phyloP scores from a whole-genome alignment of 2,888 invertebrate species.

The Lysandra bellargus region DNA sequence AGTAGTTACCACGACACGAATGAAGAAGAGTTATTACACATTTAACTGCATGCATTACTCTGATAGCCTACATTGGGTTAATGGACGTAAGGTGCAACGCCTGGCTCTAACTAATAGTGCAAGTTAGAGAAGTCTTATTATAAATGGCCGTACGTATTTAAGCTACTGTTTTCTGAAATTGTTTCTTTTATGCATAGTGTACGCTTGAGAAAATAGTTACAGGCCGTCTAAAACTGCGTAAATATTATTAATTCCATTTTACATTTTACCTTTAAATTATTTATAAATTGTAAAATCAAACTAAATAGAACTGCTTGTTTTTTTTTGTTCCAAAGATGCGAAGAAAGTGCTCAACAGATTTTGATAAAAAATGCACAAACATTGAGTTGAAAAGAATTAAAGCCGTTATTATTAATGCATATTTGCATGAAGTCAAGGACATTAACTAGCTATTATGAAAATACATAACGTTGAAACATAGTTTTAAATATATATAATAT shows the following conservation, averaged over 20 bases:
- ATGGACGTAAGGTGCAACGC: conserved; percentile 5
- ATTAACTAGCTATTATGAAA: no score
- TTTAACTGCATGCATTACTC: conserved; percentile 18
- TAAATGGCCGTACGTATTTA: not conserved
- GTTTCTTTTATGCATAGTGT: not conserved
- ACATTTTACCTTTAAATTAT: no score
- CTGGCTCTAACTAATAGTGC: conserved; percentile 14
- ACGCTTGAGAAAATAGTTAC: not conserved
- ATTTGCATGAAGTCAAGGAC: no score
- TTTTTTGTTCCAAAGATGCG: not conserved
- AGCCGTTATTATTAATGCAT: no score
- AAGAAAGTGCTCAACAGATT: not conserved
- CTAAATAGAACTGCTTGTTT: not conserved
- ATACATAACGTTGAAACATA: no score
- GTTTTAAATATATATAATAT: not conserved
- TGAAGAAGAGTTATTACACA: conserved; percentile 10
- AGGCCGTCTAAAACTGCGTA: not conserved
- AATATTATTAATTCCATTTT: not conserved
- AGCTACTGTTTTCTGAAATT: not conserved
- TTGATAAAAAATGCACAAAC: not conserved
- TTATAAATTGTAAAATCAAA: no score
- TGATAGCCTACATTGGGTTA: conserved; percentile 21
- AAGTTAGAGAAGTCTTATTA: conserved; percentile 19
- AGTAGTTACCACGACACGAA: not conserved
- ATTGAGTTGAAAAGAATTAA: not conserved